These are phyloP conservation scores for Origma solitaria DNA, from an alignment of 2,113 vertebrate species.

Conservation along the genomic window DNA sequence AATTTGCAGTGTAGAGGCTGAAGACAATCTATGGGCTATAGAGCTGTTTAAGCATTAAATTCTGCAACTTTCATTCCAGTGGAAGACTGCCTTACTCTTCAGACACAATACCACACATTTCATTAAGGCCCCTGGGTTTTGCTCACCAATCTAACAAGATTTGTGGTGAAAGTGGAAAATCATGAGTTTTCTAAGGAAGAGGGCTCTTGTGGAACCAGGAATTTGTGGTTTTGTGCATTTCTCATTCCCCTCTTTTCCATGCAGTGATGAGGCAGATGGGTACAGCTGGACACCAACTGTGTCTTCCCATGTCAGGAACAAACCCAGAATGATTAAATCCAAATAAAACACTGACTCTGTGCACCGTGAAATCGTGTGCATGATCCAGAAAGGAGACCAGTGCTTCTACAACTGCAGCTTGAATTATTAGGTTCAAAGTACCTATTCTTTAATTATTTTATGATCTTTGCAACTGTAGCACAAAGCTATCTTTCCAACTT, in stretches of 20 bases:
- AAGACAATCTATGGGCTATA: not conserved
- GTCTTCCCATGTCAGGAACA: not conserved
- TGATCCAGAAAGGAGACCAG: not conserved
- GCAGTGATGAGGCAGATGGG: not conserved
- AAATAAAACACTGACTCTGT: not conserved
- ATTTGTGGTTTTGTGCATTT: not conserved
- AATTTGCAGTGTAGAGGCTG: not conserved
- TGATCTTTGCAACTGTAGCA: not conserved
- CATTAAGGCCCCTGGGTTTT: not conserved
- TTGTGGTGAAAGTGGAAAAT: not conserved
- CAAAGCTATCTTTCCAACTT: not conserved
- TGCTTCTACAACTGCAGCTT: not conserved
- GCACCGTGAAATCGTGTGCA: not conserved
- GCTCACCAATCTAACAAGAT: not conserved
- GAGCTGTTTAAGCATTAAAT: not conserved
- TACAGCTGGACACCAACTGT: not conserved
- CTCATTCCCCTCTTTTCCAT: accelerated
- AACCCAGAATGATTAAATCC: not conserved
- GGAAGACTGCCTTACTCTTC: not conserved
- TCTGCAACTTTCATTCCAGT: not conserved
- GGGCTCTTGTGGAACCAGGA: not conserved
- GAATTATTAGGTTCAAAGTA: not conserved
- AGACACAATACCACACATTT: not conserved
- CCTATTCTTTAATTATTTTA: not conserved
- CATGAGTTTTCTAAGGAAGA: not conserved